A percentile compares a stretch with the other conserved stretches of the same genome.
phyloP scores from a whole-genome alignment of 2,888 invertebrate species.

The Stegophylla sp. region DNA sequence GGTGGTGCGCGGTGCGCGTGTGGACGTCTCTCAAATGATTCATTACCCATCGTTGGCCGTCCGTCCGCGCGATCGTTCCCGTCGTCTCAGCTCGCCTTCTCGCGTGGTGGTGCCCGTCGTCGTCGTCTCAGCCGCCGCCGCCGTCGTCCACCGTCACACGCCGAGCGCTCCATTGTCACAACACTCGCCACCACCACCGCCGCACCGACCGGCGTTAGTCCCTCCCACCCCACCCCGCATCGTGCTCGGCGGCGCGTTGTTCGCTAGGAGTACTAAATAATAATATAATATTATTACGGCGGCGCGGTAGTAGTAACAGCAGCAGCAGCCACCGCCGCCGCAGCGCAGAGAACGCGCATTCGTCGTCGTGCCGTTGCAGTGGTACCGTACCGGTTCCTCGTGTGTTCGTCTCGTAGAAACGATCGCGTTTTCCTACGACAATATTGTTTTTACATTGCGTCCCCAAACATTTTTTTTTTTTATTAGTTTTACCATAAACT shows the following conservation, averaged over 20 bases:
- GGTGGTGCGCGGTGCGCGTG: background rate
- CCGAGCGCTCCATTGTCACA: background rate
- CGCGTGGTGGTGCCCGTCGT: background rate
- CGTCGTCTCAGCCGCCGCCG: background rate
- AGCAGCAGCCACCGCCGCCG: background rate
- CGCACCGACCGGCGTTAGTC: background rate
- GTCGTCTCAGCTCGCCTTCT: background rate
- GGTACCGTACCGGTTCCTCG: too few species aligned
- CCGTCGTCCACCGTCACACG: too few species aligned
- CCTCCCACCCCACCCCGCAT: background rate
- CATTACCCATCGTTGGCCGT: conserved; percentile 37
- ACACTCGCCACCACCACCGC: background rate
- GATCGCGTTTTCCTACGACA: too few species aligned
- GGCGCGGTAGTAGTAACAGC: background rate
- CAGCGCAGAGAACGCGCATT: background rate
- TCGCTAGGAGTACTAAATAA: too few species aligned
- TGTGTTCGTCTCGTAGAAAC: too few species aligned
- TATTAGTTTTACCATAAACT: too few species aligned
- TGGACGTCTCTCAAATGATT: conserved; percentile 32
- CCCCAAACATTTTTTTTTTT: too few species aligned
- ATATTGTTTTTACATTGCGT: too few species aligned
- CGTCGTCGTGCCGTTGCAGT: too few species aligned
- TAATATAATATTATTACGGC: too few species aligned
- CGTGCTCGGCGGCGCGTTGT: background rate
- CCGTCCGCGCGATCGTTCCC: conserved; percentile 9